Evolutionary conservation across 2,797 vertebrate genomes (phyloP).

Genomic region (Acanthurus leucopareius): DNA sequence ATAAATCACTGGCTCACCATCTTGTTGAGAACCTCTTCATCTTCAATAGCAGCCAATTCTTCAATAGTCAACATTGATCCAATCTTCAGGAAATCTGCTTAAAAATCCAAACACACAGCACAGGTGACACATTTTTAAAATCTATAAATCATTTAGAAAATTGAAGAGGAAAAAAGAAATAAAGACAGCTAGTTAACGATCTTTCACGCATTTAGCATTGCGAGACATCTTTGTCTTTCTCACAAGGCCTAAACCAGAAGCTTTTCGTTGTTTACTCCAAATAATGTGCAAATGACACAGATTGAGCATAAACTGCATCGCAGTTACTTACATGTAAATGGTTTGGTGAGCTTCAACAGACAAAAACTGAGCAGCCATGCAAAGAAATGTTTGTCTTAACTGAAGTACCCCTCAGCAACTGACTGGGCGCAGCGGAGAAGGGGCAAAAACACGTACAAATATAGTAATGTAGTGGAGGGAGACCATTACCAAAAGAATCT

Average conservation of each 20-base stretch:
- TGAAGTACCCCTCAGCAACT: slow-evolving; percentile 50
- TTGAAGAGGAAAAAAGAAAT: neutral
- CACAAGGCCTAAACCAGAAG: neutral
- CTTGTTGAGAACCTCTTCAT: slow-evolving; percentile 93
- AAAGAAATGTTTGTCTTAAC: slow-evolving; percentile 51
- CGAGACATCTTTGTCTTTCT: neutral
- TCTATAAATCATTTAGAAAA: neutral
- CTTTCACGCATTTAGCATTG: neutral
- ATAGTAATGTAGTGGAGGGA: slow-evolving; percentile 73
- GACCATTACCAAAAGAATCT: slow-evolving; percentile 50
- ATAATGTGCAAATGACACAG: slow-evolving; percentile 7
- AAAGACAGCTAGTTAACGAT: neutral
- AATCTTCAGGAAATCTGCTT: slow-evolving; percentile 33
- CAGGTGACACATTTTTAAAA: neutral
- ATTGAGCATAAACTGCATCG: neutral
- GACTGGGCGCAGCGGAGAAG: slow-evolving; percentile 40
- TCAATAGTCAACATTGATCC: slow-evolving; percentile 74
- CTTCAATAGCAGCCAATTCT: slow-evolving; percentile 90
- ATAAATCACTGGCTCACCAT: slow-evolving; percentile 84
- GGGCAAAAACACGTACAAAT: slow-evolving; percentile 77
- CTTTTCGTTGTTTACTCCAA: neutral
- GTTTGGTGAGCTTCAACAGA: slow-evolving; percentile 37
- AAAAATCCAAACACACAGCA: slow-evolving; percentile 5
- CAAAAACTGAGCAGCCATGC: slow-evolving; percentile 39
- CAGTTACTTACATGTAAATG: slow-evolving; percentile 62